Percentiles rank a stretch among this genome's conserved stretches.
These are phyloP conservation scores for Andrena cerasifolii DNA, from an alignment of 1,140 invertebrate genomes.

Conservation along the genomic window DNA sequence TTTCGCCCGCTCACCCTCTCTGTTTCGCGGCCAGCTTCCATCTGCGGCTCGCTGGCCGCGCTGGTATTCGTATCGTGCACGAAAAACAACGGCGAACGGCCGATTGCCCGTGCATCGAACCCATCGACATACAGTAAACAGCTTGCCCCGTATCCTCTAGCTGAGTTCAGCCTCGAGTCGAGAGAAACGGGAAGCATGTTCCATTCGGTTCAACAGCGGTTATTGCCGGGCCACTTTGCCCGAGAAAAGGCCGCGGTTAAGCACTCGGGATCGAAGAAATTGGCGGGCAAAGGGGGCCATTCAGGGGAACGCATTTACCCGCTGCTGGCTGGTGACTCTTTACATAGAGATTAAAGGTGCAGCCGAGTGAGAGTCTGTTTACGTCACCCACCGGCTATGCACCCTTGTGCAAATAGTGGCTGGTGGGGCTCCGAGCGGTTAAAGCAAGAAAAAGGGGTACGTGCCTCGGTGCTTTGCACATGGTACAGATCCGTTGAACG, in stretches of 20 bases:
- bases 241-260: neutral
- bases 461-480: constrained; percentile 27
- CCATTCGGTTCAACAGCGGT: constrained; percentile 7
- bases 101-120: constrained; percentile 43
- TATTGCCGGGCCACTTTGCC: constrained; percentile 3
- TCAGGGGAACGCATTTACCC: neutral
- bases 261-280: neutral
- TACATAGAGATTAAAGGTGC: neutral
- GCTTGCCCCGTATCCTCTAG: constrained; percentile 11
- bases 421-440: too few species aligned
- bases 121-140: constrained; percentile 37
- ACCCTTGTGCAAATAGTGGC: too few species aligned
- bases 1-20: neutral
- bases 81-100: constrained; percentile 51
- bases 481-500: constrained; percentile 40
- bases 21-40: too few species aligned
- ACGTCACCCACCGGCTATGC: too few species aligned
- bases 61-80: constrained; percentile 41
- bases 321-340: neutral
- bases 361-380: too few species aligned
- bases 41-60: neutral
- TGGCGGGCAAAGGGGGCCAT: too few species aligned
- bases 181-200: constrained; percentile 15
- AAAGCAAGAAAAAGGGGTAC: constrained; percentile 7
- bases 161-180: neutral